These are phyloP conservation scores for Sinhomidia bicolor DNA, from an alignment of 2,888 invertebrate species.

Conservation along the genomic window DNA sequence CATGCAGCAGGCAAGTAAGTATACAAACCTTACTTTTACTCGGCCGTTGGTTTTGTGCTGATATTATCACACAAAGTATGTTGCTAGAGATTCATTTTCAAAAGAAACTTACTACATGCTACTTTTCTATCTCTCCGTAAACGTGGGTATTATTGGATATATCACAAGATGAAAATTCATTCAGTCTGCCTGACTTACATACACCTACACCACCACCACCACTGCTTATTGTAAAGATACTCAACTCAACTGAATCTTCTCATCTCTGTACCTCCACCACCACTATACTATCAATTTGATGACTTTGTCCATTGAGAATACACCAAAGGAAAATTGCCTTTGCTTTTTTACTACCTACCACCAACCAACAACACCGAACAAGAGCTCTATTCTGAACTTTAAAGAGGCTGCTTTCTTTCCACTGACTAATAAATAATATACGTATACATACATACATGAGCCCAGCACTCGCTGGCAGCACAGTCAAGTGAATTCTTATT, in stretches of 20 bases:
- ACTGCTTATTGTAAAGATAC: background rate
- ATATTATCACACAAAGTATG: too few species aligned
- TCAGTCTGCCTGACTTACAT: constrained; percentile 10
- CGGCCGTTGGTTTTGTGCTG: too few species aligned
- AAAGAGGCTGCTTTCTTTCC: background rate
- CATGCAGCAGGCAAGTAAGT: too few species aligned
- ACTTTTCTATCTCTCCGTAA: background rate
- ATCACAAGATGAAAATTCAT: constrained; percentile 25
- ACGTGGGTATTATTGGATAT: background rate
- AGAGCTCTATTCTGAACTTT: background rate
- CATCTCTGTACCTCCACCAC: constrained; percentile 7
- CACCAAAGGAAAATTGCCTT: constrained; percentile 39
- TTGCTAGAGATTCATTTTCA: background rate
- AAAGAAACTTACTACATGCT: background rate
- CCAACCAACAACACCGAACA: background rate
- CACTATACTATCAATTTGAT: constrained; percentile 22
- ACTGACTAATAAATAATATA: background rate
- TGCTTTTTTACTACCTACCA: background rate
- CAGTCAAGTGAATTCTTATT: background rate
- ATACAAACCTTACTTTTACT: too few species aligned
- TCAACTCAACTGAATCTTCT: constrained; percentile 13
- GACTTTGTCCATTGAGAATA: constrained; percentile 46
- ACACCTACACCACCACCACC: constrained; percentile 18
- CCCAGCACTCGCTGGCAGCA: background rate
- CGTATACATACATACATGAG: background rate